Conservation (phyloP, 2,797 vertebrate genomes). For the Petrocephalus schoutedeni region DNA sequence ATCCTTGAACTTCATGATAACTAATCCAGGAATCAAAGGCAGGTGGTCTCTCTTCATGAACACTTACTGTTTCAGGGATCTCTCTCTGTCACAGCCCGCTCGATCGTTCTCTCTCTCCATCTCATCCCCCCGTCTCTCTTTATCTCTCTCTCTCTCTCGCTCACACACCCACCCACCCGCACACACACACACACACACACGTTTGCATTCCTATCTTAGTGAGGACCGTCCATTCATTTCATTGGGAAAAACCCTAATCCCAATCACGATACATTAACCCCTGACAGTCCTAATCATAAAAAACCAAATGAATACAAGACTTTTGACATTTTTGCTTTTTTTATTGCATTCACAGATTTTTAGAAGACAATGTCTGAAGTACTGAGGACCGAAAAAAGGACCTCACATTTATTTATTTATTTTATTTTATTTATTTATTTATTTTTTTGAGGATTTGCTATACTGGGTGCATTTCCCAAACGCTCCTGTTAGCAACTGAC, state of each 20-base stretch:
- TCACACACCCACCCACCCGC: not conserved
- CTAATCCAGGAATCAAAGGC: not conserved
- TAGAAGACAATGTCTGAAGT: not conserved
- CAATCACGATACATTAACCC: not conserved
- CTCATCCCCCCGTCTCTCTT: not conserved
- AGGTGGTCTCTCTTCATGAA: not conserved
- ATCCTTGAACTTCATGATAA: not conserved
- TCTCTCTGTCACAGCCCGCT: constrained; percentile 2
- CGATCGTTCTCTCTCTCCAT: not conserved
- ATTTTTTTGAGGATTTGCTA: too few relatives aligned
- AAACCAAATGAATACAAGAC: not conserved
- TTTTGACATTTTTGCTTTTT: not conserved
- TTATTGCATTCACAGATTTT: not conserved
- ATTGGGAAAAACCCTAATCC: not conserved
- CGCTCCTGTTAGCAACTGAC: too few relatives aligned
- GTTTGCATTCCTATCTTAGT: not conserved
- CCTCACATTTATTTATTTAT: too few relatives aligned
- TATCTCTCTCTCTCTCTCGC: constrained; percentile 7
- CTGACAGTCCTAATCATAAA: not conserved
- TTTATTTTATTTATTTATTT: too few relatives aligned
- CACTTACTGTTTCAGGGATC: constrained; percentile 4
- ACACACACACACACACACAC: not conserved
- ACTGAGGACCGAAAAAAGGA: not conserved
- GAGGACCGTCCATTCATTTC: not conserved
- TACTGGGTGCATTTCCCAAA: too few relatives aligned